Evolutionary conservation across 2,888 invertebrate genomes (phyloP).

Genomic region (Ormyrus nitidulus): DNA sequence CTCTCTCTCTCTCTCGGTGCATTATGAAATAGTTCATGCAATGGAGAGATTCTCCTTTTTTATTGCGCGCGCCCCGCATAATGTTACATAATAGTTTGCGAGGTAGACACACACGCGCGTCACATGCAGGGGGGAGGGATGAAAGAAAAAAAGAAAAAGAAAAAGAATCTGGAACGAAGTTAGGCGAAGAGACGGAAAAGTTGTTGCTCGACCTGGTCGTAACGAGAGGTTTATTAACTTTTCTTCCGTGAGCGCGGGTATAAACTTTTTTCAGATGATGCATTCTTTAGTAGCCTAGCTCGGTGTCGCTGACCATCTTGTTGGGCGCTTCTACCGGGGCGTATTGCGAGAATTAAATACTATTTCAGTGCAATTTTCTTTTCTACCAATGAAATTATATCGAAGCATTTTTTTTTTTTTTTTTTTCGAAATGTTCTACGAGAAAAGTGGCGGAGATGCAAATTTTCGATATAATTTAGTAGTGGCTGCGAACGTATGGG

Average conservation of each 20-base stretch:
- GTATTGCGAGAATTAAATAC: too few relatives aligned
- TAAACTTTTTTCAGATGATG: conserved; percentile 2
- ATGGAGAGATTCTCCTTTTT: conserved; percentile 13
- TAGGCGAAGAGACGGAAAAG: conserved; percentile 2
- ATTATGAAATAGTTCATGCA: conserved; percentile 49
- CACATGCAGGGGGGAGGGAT: background rate
- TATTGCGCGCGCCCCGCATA: background rate
- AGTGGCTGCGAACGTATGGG: background rate
- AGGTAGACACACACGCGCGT: too few relatives aligned
- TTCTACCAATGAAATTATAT: too few relatives aligned
- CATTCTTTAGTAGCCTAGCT: background rate
- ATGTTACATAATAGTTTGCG: conserved; percentile 32
- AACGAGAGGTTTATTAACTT: conserved; percentile 22
- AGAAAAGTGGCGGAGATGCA: too few relatives aligned
- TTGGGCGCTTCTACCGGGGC: too few relatives aligned
- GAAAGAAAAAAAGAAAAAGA: background rate
- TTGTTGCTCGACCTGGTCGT: background rate
- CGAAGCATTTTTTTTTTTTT: too few relatives aligned
- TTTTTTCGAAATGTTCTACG: too few relatives aligned
- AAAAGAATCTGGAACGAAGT: conserved; percentile 31
- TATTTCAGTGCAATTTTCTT: too few relatives aligned
- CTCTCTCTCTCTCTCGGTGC: conserved; percentile 17
- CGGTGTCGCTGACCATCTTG: too few relatives aligned
- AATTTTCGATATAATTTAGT: too few relatives aligned
- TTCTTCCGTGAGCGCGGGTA: background rate